Evolutionary conservation across 2,797 vertebrate genomes (phyloP), one percentile per base, ranked within the genome.

Genomic region (Australoheros facetus): DNA sequence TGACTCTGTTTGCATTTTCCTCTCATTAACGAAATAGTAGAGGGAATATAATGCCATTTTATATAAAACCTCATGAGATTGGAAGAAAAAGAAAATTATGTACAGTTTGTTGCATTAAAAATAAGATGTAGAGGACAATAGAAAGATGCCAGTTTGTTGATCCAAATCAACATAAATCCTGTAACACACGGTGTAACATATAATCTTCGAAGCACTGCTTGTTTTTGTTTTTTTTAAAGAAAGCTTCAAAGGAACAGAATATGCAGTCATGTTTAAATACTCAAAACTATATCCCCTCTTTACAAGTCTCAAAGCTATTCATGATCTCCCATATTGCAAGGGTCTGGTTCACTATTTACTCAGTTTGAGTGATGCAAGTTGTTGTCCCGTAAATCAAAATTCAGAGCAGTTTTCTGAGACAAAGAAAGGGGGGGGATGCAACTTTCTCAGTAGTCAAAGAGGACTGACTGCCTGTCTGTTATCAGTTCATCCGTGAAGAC

Each of bases 181-280:
- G 75, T 87, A 91, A 92, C 87, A 90, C 82, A 87, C 56, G 56
- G 66, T 76, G 75, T 89, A 92, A 92, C 87, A 88, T 81, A 87
- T 69, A 88, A 60, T 89, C 82, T 90, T 81, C 9, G 78, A 90
- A 89, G 73, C 56, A 53, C 75, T 76, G 69, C 84, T 82, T n/a
- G 19, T 84, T 45, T 69, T 1, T 14, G 1, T 4, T 12, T 37
- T 37, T 10, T 37, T 37, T 37, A 71, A 82, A 87, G 58, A 73
- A 87, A 70, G 39, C 78, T 84, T 88, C 23, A 87, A 89, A 91
- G 30, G 42, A 87, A 86, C 81, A 81, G 21, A 75, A 89, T 80
- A 26, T 66, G 77, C 64, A 85, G 81, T 72, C 79, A 79, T 48
- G 11, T 88, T 85, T 82, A 71, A 77, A 87, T 75, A 85, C 78